Evolutionary conservation across 2,797 vertebrate genomes (phyloP).

Genomic region (Adelosebastes latens): DNA sequence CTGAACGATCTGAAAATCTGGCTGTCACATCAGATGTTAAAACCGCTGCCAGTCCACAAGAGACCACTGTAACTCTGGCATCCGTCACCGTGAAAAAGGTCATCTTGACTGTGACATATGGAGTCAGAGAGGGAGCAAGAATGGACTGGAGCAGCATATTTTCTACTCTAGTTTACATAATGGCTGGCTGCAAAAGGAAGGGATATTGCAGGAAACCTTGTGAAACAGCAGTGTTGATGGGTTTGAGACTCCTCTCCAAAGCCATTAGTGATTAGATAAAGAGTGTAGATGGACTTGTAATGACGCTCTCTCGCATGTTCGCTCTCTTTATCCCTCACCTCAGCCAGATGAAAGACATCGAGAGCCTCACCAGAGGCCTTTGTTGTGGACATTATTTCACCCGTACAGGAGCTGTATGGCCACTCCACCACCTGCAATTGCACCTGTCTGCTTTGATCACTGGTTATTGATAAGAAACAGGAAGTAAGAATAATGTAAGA

Average conservation of each 20-base stretch:
- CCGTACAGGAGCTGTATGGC: conserved; percentile 7
- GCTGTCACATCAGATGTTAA: conserved; percentile 53
- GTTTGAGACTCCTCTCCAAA: conserved; percentile 71
- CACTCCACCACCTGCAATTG: conserved; percentile 53
- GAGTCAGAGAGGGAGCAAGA: conserved; percentile 4
- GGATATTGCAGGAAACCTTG: conserved; percentile 38
- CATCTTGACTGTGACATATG: conserved; percentile 35
- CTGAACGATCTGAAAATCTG: conserved; percentile 19
- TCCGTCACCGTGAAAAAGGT: conserved; percentile 49
- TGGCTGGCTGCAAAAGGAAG: conserved; percentile 26
- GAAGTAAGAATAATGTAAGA: conserved; percentile 23
- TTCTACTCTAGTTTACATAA: conserved; percentile 66
- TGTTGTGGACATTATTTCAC: conserved; percentile 61
- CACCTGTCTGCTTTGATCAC: conserved; percentile 67
- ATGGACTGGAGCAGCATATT: conserved; percentile 35
- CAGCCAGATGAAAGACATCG: conserved; percentile 66
- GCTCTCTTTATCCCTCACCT: conserved; percentile 43
- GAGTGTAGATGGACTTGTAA: conserved; percentile 74
- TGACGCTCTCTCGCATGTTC: conserved; percentile 55
- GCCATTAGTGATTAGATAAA: conserved; percentile 77
- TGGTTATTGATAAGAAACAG: conserved; percentile 38
- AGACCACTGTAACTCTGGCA: conserved; percentile 48
- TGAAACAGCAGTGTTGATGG: conserved; percentile 57
- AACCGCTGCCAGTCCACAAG: conserved; percentile 26
- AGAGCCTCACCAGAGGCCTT: conserved; percentile 46